Evolutionary conservation across 2,888 invertebrate genomes (phyloP).

Genomic region (Nyleta sp.): DNA sequence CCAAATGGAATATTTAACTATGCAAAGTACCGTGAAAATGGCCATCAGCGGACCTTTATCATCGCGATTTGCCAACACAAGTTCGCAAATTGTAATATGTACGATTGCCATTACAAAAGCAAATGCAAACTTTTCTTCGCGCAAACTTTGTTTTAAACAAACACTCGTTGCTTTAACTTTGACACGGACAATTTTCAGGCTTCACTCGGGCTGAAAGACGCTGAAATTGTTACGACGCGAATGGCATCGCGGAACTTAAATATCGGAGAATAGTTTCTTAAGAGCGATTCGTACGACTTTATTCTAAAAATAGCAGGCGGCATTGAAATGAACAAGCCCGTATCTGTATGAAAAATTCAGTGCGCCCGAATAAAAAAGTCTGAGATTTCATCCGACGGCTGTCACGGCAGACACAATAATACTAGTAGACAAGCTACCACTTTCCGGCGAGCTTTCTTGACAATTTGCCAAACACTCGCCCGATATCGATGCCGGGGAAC

Average conservation of each 20-base stretch:
- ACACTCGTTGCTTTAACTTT: conserved; percentile 15
- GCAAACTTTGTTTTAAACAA: conserved; percentile 11
- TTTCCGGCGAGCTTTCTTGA: conserved; percentile 59
- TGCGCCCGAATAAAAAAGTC: conserved; percentile 26
- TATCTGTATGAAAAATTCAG: conserved; percentile 47
- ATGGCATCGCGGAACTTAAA: conserved; percentile 34
- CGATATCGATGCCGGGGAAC: conserved; percentile 43
- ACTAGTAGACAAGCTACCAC: conserved; percentile 55
- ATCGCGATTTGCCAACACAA: not conserved
- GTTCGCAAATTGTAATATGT: not conserved
- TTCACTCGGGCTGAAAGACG: no score
- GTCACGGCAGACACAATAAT: conserved; percentile 60
- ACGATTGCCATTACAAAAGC: conserved; percentile 1
- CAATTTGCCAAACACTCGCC: conserved; percentile 62
- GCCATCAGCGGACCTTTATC: not conserved
- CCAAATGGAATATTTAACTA: no score
- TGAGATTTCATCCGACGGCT: conserved; percentile 44
- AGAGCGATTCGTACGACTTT: no score
- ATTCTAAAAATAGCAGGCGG: conserved; percentile 25
- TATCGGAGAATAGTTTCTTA: no score
- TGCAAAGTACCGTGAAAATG: no score
- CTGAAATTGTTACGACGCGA: no score
- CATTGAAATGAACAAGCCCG: conserved; percentile 25
- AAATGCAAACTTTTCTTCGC: conserved; percentile 1
- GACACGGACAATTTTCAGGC: conserved; percentile 5